phyloP scores from a whole-genome alignment of 2,113 vertebrate species.

The Microtus ochrogaster region DNA sequence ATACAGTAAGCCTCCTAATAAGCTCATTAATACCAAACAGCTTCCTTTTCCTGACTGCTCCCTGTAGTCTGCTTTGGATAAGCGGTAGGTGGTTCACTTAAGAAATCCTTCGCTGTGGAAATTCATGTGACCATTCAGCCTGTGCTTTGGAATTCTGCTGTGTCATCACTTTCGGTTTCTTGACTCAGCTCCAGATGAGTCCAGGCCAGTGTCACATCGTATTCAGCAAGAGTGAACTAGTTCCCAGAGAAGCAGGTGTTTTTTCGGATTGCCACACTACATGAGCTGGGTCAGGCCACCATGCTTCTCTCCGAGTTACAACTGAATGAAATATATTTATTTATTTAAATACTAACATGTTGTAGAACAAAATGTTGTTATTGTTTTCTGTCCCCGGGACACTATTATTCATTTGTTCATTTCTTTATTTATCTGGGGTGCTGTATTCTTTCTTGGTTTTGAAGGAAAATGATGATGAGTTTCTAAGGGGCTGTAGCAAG shows the following conservation, averaged over 20 bases:
- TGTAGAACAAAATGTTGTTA: not conserved
- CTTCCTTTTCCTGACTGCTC: not conserved
- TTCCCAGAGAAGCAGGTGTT: conserved; percentile 10
- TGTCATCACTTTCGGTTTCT: conserved; percentile 32
- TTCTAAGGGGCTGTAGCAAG: not conserved
- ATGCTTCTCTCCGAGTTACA: not conserved
- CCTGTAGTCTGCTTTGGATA: not conserved
- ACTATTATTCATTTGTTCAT: not conserved
- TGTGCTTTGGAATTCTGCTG: conserved; percentile 21
- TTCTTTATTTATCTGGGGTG: not conserved
- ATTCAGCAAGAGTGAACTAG: conserved; percentile 5
- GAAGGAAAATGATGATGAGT: not conserved
- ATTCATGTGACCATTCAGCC: not conserved
- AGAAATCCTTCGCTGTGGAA: conserved; percentile 34
- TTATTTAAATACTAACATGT: not conserved
- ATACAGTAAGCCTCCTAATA: not conserved
- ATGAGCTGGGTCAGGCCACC: not conserved
- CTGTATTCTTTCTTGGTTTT: not conserved
- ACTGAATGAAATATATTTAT: not conserved
- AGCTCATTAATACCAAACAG: not conserved
- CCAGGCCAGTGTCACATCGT: conserved; percentile 7
- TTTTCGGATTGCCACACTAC: not conserved
- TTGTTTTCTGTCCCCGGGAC: not conserved
- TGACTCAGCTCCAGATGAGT: not conserved
- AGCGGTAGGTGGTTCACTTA: not conserved